Conservation (phyloP, 2,797 vertebrate species). For the Gila robusta region DNA sequence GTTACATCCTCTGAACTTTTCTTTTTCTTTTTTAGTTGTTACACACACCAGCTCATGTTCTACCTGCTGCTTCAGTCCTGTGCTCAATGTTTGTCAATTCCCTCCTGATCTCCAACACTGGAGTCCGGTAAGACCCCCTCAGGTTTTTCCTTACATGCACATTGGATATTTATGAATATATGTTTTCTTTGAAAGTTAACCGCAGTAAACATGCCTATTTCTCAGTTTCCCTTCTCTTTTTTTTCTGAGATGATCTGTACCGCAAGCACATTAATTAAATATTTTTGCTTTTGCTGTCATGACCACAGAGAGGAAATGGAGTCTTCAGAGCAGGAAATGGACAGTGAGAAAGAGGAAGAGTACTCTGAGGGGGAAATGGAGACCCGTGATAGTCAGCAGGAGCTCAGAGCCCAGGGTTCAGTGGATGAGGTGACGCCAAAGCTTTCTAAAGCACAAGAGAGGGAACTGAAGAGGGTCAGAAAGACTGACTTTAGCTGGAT, state of each 20-base stretch:
- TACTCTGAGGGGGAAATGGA: conserved; percentile 84
- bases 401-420: conserved; percentile 50
- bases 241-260: not conserved
- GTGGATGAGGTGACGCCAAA: conserved; percentile 64
- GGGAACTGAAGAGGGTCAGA: conserved; percentile 84
- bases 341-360: conserved; percentile 84
- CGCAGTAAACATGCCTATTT: not conserved
- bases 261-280: conserved; percentile 39
- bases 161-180: not conserved
- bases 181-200: not conserved
- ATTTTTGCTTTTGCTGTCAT: not conserved
- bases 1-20: not conserved
- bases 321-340: conserved; percentile 81
- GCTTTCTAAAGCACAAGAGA: conserved; percentile 83
- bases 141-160: not conserved
- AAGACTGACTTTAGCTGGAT: conserved; percentile 91
- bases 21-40: conserved; percentile 80
- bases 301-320: conserved; percentile 65
- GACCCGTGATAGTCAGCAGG: conserved; percentile 37
- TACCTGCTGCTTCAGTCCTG: conserved; percentile 89
- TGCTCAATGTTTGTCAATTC: conserved; percentile 91
- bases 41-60: conserved; percentile 91
- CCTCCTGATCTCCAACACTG: conserved; percentile 82
- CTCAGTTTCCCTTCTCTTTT: conserved; percentile 47
- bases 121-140: conserved; percentile 67